Percentiles rank a stretch among this genome's conserved stretches.
These are phyloP conservation scores for Hyphantria cunea DNA, from an alignment of 1,140 invertebrate genomes.

Conservation along the genomic window DNA sequence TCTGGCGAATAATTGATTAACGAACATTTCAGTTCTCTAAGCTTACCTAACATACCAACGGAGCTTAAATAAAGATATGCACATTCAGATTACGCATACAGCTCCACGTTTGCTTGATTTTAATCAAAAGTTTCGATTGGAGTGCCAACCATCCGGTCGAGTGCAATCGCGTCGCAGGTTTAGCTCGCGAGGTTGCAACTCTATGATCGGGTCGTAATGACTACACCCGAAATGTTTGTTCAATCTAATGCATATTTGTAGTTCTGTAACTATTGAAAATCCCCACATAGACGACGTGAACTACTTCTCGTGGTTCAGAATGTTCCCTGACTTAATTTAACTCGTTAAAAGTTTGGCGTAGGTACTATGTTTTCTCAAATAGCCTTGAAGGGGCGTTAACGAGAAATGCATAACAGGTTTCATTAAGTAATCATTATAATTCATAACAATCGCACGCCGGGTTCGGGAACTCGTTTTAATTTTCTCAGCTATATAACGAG, in stretches of 20 bases:
- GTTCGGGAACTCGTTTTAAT: conserved; percentile 22
- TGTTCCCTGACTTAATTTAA: conserved; percentile 43
- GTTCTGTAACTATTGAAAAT: conserved; percentile 64
- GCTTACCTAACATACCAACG: conserved; percentile 54
- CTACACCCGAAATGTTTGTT: conserved; percentile 60
- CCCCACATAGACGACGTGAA: conserved; percentile 32
- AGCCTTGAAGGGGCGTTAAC: conserved; percentile 17
- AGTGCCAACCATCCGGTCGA: conserved; percentile 63
- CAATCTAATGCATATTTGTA: conserved; percentile 69
- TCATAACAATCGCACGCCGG: conserved; percentile 9
- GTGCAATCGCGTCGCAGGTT: conserved; percentile 59
- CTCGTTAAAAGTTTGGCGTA: conserved; percentile 55
- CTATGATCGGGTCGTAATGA: conserved; percentile 60
- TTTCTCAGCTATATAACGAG: conserved; percentile 14
- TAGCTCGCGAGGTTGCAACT: conserved; percentile 39
- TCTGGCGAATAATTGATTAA: conserved; percentile 53
- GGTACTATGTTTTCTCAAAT: conserved; percentile 11
- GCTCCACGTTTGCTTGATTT: conserved; percentile 76
- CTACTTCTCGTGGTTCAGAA: conserved; percentile 8
- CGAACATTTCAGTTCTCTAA: conserved; percentile 58
- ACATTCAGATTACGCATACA: conserved; percentile 53
- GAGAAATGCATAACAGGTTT: conserved; percentile 27
- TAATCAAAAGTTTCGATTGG: conserved; percentile 81
- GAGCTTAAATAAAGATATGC: conserved; percentile 77
- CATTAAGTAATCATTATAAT: conserved; percentile 24